Percentiles rank a stretch among this genome's conserved stretches.
Evolutionary conservation across 2,113 vertebrate genomes (phyloP).

Genomic region (Morone saxatilis): DNA sequence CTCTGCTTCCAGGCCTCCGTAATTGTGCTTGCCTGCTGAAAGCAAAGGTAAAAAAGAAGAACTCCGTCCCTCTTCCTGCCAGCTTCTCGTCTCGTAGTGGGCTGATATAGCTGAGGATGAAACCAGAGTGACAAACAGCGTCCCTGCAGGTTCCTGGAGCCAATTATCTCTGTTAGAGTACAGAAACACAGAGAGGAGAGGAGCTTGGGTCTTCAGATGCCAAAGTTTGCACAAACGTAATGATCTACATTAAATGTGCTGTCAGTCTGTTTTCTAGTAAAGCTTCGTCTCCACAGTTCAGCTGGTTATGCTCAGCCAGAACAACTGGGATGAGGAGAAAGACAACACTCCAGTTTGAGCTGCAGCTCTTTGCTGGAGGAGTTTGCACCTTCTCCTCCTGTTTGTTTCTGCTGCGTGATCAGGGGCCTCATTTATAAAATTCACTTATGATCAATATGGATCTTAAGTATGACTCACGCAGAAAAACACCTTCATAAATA

Average conservation of each 20-base stretch:
- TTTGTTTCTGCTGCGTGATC: not conserved
- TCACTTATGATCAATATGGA: no score
- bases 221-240: conserved; percentile 21
- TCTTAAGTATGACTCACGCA: no score
- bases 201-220: not conserved
- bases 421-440: no score
- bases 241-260: conserved; percentile 17
- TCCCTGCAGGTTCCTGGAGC: not conserved
- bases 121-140: not conserved
- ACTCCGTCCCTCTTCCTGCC: not conserved
- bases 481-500: no score
- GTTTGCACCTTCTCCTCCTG: not conserved
- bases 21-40: not conserved
- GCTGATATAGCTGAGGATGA: not conserved
- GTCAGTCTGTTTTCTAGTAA: not conserved
- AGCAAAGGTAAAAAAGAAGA: not conserved
- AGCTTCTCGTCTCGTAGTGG: not conserved
- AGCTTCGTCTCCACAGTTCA: not conserved
- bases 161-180: not conserved
- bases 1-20: conserved; percentile 16
- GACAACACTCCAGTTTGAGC: not conserved
- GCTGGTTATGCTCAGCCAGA: not conserved
- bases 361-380: conserved; percentile 3
- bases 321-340: not conserved
- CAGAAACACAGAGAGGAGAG: not conserved